A percentile compares a stretch with the other conserved stretches of the same genome.
phyloP scores from a whole-genome alignment of 1,140 invertebrate genomes.

The Linepithema humile region DNA sequence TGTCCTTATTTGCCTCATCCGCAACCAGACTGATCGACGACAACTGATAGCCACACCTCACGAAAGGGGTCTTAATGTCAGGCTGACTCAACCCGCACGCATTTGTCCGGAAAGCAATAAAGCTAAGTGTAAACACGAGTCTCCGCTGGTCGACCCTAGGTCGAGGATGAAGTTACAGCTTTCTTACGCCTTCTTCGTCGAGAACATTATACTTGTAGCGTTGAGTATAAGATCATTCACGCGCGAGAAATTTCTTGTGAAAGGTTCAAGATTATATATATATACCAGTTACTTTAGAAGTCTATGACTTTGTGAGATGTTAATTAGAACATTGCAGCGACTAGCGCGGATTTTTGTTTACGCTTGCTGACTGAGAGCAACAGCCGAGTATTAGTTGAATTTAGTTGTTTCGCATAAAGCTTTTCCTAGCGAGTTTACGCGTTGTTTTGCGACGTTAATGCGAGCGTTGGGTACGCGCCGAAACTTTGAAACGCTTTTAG shows the following conservation, averaged over 20 bases:
- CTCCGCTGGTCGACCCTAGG: conserved; percentile 43
- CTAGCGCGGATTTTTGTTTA: background rate
- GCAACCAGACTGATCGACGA: conserved; percentile 70
- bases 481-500: conserved; percentile 65
- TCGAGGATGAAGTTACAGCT: conserved; percentile 64
- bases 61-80: conserved; percentile 75
- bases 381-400: background rate
- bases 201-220: background rate
- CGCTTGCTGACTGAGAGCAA: background rate
- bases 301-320: background rate
- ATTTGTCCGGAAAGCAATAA: conserved; percentile 78
- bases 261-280: background rate
- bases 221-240: background rate
- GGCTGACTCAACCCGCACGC: conserved; percentile 75
- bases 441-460: conserved; percentile 55
- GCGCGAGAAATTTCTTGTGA: background rate
- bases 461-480: conserved; percentile 31
- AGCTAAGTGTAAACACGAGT: conserved; percentile 78
- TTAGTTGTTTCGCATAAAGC: conserved; percentile 27
- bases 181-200: conserved; percentile 55
- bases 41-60: conserved; percentile 77
- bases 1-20: conserved; percentile 49
- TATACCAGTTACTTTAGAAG: background rate
- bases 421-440: conserved; percentile 49
- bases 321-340: background rate